These are phyloP conservation scores for Anastrepha obliqua DNA, from an alignment of 1,140 invertebrate species.

Conservation along the genomic window DNA sequence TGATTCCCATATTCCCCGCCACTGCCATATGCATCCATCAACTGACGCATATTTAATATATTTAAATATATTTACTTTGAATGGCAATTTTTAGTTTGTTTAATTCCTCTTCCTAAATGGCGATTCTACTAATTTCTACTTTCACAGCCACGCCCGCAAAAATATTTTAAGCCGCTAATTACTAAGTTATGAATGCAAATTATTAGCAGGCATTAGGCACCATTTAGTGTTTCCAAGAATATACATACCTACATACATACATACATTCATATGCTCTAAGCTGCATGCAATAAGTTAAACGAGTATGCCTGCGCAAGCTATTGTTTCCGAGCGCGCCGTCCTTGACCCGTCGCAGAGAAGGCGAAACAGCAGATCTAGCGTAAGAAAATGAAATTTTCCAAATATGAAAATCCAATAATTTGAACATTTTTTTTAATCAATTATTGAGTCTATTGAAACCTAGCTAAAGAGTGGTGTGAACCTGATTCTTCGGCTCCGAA, in stretches of 20 bases:
- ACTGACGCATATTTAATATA: not conserved
- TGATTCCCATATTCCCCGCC: too few species aligned
- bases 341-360: too few species aligned
- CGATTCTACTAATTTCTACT: not conserved
- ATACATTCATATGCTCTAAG: not conserved
- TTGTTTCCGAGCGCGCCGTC: too few species aligned
- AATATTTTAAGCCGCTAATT: conserved; percentile 9
- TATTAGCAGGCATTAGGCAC: not conserved
- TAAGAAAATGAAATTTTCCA: too few species aligned
- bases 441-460: too few species aligned
- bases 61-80: conserved; percentile 21
- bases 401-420: too few species aligned
- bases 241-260: not conserved
- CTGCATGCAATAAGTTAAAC: not conserved
- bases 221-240: too few species aligned
- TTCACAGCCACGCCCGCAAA: not conserved
- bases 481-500: too few species aligned
- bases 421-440: too few species aligned
- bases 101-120: not conserved
- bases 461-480: too few species aligned
- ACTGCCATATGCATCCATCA: conserved; percentile 17
- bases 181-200: not conserved
- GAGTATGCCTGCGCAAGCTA: too few species aligned
- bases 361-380: too few species aligned
- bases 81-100: not conserved